These are phyloP conservation scores for Herpailurus yagouaroundi DNA, from an alignment of 2,113 vertebrate genomes.

Conservation along the genomic window DNA sequence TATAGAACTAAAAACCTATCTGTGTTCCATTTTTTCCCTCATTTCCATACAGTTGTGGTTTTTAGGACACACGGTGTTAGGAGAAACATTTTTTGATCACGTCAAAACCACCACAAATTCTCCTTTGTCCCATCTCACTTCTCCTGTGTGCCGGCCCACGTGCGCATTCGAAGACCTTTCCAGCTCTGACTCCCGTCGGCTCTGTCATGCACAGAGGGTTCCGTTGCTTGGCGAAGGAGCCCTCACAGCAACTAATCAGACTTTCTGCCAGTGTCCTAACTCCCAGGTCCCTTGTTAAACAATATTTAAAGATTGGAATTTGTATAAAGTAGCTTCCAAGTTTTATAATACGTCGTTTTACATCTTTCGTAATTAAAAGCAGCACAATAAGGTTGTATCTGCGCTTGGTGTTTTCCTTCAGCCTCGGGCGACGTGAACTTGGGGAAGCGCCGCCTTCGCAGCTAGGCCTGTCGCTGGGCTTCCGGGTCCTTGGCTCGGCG, in stretches of 20 bases:
- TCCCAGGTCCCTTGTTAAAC: constrained; percentile 59
- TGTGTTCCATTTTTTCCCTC: background rate
- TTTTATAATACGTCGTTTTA: constrained; percentile 84
- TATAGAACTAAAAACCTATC: background rate
- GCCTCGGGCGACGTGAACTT: rapidly evolving
- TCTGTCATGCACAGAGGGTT: background rate
- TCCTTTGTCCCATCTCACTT: constrained; percentile 9
- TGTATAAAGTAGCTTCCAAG: constrained; percentile 80
- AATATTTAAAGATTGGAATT: constrained; percentile 81
- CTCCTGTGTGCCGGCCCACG: background rate
- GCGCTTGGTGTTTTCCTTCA: constrained; percentile 15
- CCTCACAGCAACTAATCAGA: constrained; percentile 43
- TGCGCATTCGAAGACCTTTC: background rate
- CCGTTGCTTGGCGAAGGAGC: background rate
- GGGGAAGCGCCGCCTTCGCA: rapidly evolving
- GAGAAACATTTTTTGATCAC: background rate
- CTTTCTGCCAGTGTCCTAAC: constrained; percentile 56
- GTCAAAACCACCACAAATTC: background rate
- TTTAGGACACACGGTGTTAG: background rate
- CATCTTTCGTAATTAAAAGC: constrained; percentile 85
- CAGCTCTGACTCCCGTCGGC: background rate
- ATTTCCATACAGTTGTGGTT: background rate
- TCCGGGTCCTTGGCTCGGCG: background rate
- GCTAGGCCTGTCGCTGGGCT: background rate
- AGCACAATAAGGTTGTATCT: constrained; percentile 73